phyloP scores from a whole-genome alignment of 2,113 vertebrate genomes.

The Erpornis zantholeuca region DNA sequence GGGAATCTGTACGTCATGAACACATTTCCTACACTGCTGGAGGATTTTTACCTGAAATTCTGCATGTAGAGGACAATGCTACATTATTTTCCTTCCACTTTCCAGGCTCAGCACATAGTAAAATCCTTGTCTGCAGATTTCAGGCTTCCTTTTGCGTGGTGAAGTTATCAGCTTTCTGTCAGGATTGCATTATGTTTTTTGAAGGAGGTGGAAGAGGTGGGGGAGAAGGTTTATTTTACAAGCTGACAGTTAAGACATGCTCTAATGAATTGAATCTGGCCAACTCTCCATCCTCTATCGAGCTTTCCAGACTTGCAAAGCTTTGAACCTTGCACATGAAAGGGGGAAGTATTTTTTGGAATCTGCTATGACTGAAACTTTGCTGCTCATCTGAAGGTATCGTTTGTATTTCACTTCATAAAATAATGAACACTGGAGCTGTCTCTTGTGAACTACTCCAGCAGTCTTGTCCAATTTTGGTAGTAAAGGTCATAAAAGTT shows the following conservation, averaged over 20 bases:
- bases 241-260: slow-evolving; percentile 28
- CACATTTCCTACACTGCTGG: slow-evolving; percentile 13
- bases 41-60: background rate
- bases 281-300: slow-evolving; percentile 55
- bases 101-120: slow-evolving; percentile 2
- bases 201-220: slow-evolving; percentile 6
- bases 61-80: background rate
- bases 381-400: slow-evolving; percentile 69
- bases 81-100: slow-evolving; percentile 14
- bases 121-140: slow-evolving; percentile 42
- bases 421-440: slow-evolving; percentile 63
- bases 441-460: slow-evolving; percentile 73
- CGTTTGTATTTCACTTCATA: slow-evolving; percentile 74
- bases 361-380: slow-evolving; percentile 69
- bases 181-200: background rate
- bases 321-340: slow-evolving; percentile 81
- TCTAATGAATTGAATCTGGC: slow-evolving; percentile 66
- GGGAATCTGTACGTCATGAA: background rate
- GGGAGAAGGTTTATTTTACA: slow-evolving; percentile 41
- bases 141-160: background rate
- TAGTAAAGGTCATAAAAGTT: slow-evolving; percentile 80
- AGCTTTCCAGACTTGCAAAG: slow-evolving; percentile 75
- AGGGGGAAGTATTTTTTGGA: slow-evolving; percentile 74
- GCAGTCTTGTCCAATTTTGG: slow-evolving; percentile 71
- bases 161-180: slow-evolving; percentile 58